A percentile compares a stretch with the other conserved stretches of the same genome.
Evolutionary conservation across 1,140 invertebrate genomes (phyloP).

Genomic region (Nymphalis io): DNA sequence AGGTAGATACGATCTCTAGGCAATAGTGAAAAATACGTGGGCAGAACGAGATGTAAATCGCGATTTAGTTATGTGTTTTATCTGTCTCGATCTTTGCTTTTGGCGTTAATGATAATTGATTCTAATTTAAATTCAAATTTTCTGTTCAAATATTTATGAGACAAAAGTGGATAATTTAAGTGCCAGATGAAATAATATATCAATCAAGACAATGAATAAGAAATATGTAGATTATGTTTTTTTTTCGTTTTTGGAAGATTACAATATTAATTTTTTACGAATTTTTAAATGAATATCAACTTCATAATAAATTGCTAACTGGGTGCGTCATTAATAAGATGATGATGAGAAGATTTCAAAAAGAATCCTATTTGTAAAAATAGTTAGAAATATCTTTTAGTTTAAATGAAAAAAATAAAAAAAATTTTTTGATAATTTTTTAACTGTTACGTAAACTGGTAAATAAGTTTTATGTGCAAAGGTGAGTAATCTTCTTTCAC

Average conservation of each 20-base stretch:
- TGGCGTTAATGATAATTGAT: constrained; percentile 67
- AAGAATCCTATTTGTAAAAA: too few relatives aligned
- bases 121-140: constrained; percentile 50
- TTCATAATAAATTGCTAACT: too few relatives aligned
- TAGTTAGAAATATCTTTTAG: too few relatives aligned
- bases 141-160: constrained; percentile 31
- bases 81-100: constrained; percentile 52
- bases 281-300: too few relatives aligned
- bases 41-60: constrained; percentile 57
- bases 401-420: too few relatives aligned
- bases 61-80: constrained; percentile 64
- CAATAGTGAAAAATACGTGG: constrained; percentile 69
- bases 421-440: too few relatives aligned
- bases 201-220: not conserved
- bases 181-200: constrained; percentile 16
- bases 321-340: too few relatives aligned
- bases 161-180: constrained; percentile 13
- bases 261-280: not conserved
- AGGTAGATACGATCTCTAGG: constrained; percentile 15
- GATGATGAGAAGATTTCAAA: too few relatives aligned
- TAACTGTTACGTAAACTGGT: too few relatives aligned
- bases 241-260: not conserved
- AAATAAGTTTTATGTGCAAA: too few relatives aligned
- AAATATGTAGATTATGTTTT: not conserved
- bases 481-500: too few relatives aligned